A percentile compares a stretch with the other conserved stretches of the same genome.
These are phyloP conservation scores for Ornithorhynchus anatinus DNA, from an alignment of 2,113 vertebrate genomes.

Conservation along the genomic window DNA sequence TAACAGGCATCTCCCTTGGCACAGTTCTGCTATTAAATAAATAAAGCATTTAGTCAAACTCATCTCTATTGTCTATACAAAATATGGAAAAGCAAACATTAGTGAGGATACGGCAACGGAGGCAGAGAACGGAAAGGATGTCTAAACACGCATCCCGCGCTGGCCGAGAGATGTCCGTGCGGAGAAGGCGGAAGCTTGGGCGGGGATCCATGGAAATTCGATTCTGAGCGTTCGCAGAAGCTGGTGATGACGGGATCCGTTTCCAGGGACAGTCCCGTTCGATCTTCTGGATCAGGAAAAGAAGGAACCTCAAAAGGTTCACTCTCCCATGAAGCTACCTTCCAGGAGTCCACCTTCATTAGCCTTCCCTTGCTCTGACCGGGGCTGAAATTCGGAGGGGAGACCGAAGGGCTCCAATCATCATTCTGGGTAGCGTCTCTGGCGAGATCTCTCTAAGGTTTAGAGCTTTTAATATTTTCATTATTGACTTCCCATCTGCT, in stretches of 20 bases:
- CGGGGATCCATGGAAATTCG: not conserved
- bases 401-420: not conserved
- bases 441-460: not conserved
- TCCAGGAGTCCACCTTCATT: not conserved
- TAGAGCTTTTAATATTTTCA: no score
- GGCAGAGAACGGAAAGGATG: not conserved
- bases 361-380: not conserved
- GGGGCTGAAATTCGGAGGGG: not conserved
- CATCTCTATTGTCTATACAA: slow-evolving; percentile 78
- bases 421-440: not conserved
- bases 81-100: slow-evolving; percentile 55
- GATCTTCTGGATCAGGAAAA: not conserved
- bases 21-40: slow-evolving; percentile 85
- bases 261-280: not conserved
- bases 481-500: no score
- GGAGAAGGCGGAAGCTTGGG: not conserved
- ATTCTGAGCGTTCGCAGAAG: not conserved
- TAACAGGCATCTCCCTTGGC: slow-evolving; percentile 72
- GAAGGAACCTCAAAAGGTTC: not conserved
- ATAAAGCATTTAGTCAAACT: slow-evolving; percentile 81
- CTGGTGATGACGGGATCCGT: not conserved
- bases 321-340: not conserved
- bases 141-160: fast-evolving
- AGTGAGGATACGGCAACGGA: slow-evolving; percentile 34
- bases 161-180: not conserved